Conservation (phyloP, 2,797 vertebrate genomes). For the Trachops cirrhosus region DNA sequence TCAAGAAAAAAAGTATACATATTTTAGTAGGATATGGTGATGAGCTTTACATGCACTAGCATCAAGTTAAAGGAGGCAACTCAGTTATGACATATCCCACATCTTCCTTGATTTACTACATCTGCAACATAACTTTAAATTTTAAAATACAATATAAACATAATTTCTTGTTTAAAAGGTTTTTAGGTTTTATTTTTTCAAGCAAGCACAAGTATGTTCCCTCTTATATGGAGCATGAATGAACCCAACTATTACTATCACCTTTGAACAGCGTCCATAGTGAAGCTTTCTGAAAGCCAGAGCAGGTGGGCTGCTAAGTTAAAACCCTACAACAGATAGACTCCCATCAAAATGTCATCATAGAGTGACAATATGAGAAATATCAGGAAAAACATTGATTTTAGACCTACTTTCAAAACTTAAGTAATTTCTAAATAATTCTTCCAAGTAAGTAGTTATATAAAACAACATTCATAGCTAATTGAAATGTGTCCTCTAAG, state of each 20-base stretch:
- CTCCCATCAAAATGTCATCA: not conserved
- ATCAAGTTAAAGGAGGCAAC: not conserved
- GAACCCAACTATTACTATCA: not conserved
- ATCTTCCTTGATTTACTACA: not conserved
- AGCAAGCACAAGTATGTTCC: not conserved
- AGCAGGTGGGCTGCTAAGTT: not conserved
- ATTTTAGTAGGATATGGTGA: not conserved
- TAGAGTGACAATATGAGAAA: not conserved
- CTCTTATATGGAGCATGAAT: not conserved
- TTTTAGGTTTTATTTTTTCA: slow-evolving; percentile 9
- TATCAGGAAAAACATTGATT: not conserved
- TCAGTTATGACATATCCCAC: not conserved
- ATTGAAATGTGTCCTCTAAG: not conserved
- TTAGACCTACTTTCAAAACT: not conserved
- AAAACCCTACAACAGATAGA: not conserved
- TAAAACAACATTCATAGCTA: not conserved
- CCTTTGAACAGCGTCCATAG: not conserved
- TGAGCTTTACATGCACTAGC: not conserved
- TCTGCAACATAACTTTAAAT: not conserved
- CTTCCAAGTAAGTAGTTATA: not conserved
- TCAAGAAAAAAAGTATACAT: not conserved
- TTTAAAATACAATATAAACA: not conserved
- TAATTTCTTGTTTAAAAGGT: not conserved
- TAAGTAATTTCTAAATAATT: not conserved
- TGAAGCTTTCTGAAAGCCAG: not conserved